Percentiles rank a stretch among this genome's conserved stretches.
Conservation (phyloP, 2,888 invertebrate species). For the Oxycera nigricornis region DNA sequence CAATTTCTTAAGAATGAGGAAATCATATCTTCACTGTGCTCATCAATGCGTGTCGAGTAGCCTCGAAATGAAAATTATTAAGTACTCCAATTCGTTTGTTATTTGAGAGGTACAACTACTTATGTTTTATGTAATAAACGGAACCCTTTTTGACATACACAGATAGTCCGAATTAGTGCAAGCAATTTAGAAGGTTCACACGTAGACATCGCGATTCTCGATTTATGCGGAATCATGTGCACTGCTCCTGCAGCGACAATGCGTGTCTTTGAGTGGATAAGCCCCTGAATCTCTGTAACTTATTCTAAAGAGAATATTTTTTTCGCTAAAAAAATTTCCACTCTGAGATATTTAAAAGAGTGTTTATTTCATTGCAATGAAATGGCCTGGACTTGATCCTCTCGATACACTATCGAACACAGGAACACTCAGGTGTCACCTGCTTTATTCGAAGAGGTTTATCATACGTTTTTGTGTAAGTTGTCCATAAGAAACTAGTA, state of each 20-base stretch:
- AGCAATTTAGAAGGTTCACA: conserved; percentile 36
- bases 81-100: not conserved
- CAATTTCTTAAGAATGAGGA: conserved; percentile 42
- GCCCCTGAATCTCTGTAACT: conserved; percentile 44
- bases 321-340: conserved; percentile 37
- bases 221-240: conserved; percentile 47
- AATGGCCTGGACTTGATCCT: conserved; percentile 43
- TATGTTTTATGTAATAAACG: not conserved
- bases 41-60: conserved; percentile 42
- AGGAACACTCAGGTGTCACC: conserved; percentile 47
- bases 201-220: conserved; percentile 41
- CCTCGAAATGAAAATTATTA: not conserved
- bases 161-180: too few relatives aligned
- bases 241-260: conserved; percentile 44
- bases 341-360: too few relatives aligned
- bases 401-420: conserved; percentile 45
- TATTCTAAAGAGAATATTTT: not conserved
- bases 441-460: conserved; percentile 45
- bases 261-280: conserved; percentile 44
- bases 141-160: too few relatives aligned
- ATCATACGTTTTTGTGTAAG: too few relatives aligned
- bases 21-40: conserved; percentile 39
- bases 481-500: too few relatives aligned
- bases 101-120: conserved; percentile 1
- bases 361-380: conserved; percentile 43